Evolutionary conservation across 1,140 invertebrate genomes (phyloP).

Genomic region (Sinonovacula constricta): DNA sequence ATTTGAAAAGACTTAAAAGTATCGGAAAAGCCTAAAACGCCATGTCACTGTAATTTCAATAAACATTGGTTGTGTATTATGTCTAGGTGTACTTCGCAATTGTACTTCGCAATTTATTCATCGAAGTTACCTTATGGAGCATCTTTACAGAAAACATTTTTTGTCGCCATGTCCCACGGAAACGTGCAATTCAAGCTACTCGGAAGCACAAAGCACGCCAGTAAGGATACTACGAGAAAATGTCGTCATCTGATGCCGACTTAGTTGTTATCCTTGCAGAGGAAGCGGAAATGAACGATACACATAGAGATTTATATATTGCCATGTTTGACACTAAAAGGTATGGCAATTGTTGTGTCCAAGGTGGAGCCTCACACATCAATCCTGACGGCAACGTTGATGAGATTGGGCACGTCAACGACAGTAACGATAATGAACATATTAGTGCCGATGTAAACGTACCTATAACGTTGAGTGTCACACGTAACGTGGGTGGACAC

Average conservation of each 20-base stretch:
- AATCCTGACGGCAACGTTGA: neutral
- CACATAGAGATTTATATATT: neutral
- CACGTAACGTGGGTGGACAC: neutral
- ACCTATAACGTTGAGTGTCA: neutral
- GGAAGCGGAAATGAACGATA: neutral
- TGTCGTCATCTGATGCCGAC: neutral
- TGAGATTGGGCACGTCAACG: neutral
- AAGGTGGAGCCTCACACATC: neutral
- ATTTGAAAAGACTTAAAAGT: neutral
- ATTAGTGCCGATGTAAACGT: neutral
- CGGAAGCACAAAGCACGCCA: neutral
- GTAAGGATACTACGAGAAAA: neutral
- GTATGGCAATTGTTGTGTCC: neutral
- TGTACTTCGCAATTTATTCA: slow-evolving; percentile 4
- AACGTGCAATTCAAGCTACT: neutral
- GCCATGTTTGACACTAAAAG: neutral
- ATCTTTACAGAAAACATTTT: neutral
- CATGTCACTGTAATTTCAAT: neutral
- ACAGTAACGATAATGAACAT: neutral
- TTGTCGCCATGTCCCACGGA: neutral
- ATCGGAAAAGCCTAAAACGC: neutral
- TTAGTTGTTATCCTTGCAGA: neutral
- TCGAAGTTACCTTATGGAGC: neutral
- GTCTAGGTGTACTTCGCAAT: neutral
- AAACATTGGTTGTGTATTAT: neutral